phyloP scores from a whole-genome alignment of 2,888 invertebrate genomes.

The Amphipoea lucens region DNA sequence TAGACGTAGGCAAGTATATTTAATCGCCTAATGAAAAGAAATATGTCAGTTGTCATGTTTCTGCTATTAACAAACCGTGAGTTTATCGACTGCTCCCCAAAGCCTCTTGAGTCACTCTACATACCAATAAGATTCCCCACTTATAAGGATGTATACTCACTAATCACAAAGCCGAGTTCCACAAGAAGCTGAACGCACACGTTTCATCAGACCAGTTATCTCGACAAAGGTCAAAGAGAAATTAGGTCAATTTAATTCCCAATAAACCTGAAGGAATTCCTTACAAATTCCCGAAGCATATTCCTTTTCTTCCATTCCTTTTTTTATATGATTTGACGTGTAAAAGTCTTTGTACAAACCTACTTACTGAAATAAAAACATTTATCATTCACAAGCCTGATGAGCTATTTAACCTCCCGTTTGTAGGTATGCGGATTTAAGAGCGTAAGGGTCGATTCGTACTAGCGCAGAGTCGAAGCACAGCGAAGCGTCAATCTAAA shows the following conservation, averaged over 20 bases:
- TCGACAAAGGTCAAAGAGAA: conserved; percentile 65
- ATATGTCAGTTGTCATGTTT: neutral
- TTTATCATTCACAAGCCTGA: conserved; percentile 50
- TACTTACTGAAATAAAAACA: neutral
- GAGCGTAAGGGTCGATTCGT: conserved; percentile 23
- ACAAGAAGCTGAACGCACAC: conserved; percentile 50
- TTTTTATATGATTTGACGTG: neutral
- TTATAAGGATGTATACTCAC: conserved; percentile 12
- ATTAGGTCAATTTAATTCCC: conserved; percentile 71
- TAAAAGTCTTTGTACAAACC: neutral
- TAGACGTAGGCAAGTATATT: neutral
- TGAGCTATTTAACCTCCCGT: conserved; percentile 64
- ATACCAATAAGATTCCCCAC: conserved; percentile 15
- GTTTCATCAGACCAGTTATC: conserved; percentile 58
- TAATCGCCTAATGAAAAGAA: neutral
- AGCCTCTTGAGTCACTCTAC: conserved; percentile 7
- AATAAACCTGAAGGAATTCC: conserved; percentile 68
- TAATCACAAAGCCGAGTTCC: conserved; percentile 41
- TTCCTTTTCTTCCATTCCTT: neutral
- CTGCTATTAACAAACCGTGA: neutral
- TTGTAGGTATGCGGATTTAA: conserved; percentile 60
- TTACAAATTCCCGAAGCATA: conserved; percentile 35
- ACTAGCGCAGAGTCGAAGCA: neutral
- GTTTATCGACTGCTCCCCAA: neutral
- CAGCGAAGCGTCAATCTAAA: neutral